Evolutionary conservation across 2,888 invertebrate genomes (phyloP), one percentile per base, ranked within the genome.

Genomic region (Tipula helvola): DNA sequence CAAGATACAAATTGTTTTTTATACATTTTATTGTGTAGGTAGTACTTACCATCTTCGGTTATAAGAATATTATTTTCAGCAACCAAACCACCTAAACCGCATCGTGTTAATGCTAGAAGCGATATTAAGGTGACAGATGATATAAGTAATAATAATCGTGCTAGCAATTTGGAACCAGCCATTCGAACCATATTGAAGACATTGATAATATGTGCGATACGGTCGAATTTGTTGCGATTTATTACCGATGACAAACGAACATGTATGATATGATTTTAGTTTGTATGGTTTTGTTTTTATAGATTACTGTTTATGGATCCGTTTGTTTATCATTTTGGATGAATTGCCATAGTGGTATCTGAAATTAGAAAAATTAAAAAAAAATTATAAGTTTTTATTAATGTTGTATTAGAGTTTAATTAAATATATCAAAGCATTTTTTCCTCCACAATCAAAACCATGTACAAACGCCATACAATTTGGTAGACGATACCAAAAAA

Each of bases 41-140:
- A 28, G 13, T 16, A 44, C 87, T 86, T 87, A 88, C 89, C 89
- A 87, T 89, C 89, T 44, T 89, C 89, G 86, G 88, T 87, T 36
- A 88, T 86, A 16, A 88, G 83, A 3, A 88, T 87, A 36, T 87
- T 88, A 47, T 87, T 87, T 87, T 90, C 89, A 52, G 89, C 89
- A 41, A 90, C 89, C 44, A 91, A 87, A 83, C 90, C 90, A 86
- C 90, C 90, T 52, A 91, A 90, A 16, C 91, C 91, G 87, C 91
- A 91, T 88, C 90, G 90, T 0, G 91, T 90, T 42, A 91, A 88
- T 47, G 90, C 90, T 57, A 90, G 88, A 44, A 91, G 89, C 3
- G 91, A 90, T 86, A 90, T 88, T 16, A 89, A 89, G 13, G 90
- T 90, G 18, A 90, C 90, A 10, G 91, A 88, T 44, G 90, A 90